These are phyloP conservation scores for Spicauda simplicius DNA, from an alignment of 2,888 invertebrate genomes.

Conservation along the genomic window DNA sequence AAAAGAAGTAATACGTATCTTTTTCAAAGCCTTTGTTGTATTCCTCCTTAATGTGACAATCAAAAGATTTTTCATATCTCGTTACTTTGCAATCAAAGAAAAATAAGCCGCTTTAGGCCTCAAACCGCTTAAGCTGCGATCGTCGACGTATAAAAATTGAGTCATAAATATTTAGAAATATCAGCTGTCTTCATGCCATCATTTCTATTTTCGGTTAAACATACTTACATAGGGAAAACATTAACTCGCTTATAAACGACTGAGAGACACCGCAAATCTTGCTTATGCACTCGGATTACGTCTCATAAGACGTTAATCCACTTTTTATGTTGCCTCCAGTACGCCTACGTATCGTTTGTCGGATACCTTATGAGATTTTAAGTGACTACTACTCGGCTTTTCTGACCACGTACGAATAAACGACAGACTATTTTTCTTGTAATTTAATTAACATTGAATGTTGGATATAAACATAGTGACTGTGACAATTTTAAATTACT, in stretches of 20 bases:
- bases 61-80: neutral
- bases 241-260: constrained; percentile 44
- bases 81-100: neutral
- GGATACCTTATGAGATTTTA: constrained; percentile 60
- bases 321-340: constrained; percentile 61
- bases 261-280: constrained; percentile 63
- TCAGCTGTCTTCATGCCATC: constrained; percentile 17
- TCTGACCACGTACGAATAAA: neutral
- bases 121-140: neutral
- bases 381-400: constrained; percentile 52
- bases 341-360: constrained; percentile 62
- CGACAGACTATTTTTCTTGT: neutral
- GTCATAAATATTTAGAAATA: constrained; percentile 40
- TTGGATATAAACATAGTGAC: too few relatives aligned
- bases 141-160: constrained; percentile 25
- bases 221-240: constrained; percentile 34
- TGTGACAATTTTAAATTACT: too few relatives aligned
- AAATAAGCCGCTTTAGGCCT: constrained; percentile 1
- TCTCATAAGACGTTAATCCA: constrained; percentile 68
- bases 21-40: neutral
- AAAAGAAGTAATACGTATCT: neutral
- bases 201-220: constrained; percentile 36
- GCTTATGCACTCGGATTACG: constrained; percentile 68
- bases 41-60: neutral
- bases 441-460: neutral